Percentiles rank a stretch among this genome's conserved stretches.
Evolutionary conservation across 2,888 invertebrate genomes (phyloP).

Genomic region (Brachyopa scutellaris): DNA sequence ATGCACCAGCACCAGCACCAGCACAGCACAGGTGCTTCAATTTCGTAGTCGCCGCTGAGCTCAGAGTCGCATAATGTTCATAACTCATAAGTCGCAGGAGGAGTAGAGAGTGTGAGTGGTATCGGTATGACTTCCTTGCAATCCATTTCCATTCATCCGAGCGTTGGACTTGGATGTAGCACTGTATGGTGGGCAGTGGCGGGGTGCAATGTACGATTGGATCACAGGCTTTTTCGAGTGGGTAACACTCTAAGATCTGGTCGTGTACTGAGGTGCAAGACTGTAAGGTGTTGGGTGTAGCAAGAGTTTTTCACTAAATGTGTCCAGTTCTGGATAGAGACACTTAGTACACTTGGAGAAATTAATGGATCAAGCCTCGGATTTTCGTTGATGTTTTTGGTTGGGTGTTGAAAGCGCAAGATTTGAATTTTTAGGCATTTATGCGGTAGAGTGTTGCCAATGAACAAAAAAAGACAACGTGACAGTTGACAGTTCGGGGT

Average conservation of each 20-base stretch:
- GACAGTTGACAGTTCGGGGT: no score
- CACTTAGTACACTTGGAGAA: conserved; percentile 21
- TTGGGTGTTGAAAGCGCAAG: no score
- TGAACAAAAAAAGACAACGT: no score
- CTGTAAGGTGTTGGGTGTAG: not conserved
- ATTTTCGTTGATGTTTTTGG: no score
- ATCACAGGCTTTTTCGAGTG: conserved; percentile 23
- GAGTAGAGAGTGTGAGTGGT: not conserved
- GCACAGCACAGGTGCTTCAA: conserved; percentile 62
- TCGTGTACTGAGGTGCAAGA: not conserved
- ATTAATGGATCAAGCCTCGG: not conserved
- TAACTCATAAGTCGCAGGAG: conserved; percentile 50
- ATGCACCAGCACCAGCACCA: no score
- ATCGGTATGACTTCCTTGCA: conserved; percentile 30
- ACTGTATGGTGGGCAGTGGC: not conserved
- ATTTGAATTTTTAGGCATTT: no score
- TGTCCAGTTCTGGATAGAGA: conserved; percentile 13
- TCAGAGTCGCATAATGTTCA: conserved; percentile 47
- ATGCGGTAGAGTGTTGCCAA: no score
- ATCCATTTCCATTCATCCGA: conserved; percentile 53
- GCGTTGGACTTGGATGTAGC: conserved; percentile 18
- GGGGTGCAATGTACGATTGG: conserved; percentile 14
- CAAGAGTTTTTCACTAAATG: conserved; percentile 18
- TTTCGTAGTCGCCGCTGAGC: conserved; percentile 33
- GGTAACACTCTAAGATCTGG: conserved; percentile 34